These are phyloP conservation scores for Blastomussa wellsi DNA, from an alignment of 92 coral and sea anemone genomes.

Conservation along the genomic window DNA sequence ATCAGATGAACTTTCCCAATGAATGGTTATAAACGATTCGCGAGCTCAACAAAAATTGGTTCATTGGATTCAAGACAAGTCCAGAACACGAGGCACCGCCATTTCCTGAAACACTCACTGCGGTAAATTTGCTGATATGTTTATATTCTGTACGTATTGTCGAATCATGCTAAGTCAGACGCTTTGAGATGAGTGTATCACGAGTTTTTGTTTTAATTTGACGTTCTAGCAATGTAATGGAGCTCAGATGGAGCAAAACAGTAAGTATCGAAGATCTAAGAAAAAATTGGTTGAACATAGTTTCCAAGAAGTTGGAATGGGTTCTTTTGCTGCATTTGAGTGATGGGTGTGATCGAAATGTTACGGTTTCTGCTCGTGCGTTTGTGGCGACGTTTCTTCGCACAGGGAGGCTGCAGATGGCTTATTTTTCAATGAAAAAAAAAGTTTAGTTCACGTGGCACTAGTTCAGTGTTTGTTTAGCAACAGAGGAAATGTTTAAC, in stretches of 20 bases:
- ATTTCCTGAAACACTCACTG: neutral
- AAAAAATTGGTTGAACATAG: neutral
- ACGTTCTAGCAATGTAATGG: neutral
- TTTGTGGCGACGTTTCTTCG: neutral
- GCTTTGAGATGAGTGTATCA: neutral
- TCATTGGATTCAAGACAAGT: neutral
- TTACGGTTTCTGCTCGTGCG: neutral
- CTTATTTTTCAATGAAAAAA: neutral
- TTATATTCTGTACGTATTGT: neutral
- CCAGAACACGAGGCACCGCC: neutral
- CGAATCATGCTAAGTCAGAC: neutral
- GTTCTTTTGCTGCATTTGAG: neutral
- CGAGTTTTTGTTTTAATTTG: neutral
- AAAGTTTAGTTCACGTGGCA: neutral
- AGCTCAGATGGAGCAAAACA: neutral
- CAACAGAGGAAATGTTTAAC: neutral
- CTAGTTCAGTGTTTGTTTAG: neutral
- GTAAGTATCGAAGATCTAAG: neutral
- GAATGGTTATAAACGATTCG: neutral
- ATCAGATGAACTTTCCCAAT: neutral
- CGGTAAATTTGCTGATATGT: neutral
- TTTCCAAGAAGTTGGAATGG: neutral
- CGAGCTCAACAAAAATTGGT: neutral
- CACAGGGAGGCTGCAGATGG: neutral
- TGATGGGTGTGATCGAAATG: neutral